phyloP scores from a whole-genome alignment of 2,888 invertebrate species.

The Hyalella azteca region DNA sequence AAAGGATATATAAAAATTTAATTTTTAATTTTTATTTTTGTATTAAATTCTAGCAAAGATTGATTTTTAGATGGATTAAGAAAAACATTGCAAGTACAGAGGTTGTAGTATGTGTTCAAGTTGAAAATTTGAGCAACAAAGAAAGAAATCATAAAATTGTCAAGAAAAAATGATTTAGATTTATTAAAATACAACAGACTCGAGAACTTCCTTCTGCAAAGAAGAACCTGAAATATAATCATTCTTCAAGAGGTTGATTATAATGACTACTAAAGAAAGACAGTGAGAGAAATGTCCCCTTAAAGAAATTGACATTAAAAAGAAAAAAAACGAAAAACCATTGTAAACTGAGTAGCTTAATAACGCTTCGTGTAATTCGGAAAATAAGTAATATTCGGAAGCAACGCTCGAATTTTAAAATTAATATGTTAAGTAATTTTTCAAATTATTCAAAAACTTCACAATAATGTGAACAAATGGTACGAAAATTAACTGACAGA shows the following conservation, averaged over 20 bases:
- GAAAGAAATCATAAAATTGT: neutral
- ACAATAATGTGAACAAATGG: neutral
- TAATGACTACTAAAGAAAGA: neutral
- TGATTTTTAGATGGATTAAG: neutral
- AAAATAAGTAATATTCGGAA: too few species aligned
- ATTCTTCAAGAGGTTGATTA: neutral
- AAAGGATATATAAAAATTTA: too few species aligned
- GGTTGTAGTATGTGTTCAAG: neutral
- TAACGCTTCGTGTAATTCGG: too few species aligned
- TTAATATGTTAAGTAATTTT: neutral
- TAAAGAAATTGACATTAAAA: too few species aligned
- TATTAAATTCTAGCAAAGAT: slow-evolving; percentile 4
- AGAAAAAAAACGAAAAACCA: too few species aligned
- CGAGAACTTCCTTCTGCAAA: neutral
- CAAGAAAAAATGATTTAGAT: neutral
- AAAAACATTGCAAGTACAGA: slow-evolving; percentile 10
- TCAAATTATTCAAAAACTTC: neutral
- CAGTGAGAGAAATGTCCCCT: too few species aligned
- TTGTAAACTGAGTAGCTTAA: too few species aligned
- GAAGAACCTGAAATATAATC: neutral
- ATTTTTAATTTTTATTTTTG: too few species aligned
- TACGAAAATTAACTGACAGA: neutral
- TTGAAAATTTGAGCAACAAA: neutral
- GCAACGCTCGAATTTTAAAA: neutral
- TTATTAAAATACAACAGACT: too few species aligned